Conservation (phyloP, 2,797 vertebrate species). For the Acanthornis magna region DNA sequence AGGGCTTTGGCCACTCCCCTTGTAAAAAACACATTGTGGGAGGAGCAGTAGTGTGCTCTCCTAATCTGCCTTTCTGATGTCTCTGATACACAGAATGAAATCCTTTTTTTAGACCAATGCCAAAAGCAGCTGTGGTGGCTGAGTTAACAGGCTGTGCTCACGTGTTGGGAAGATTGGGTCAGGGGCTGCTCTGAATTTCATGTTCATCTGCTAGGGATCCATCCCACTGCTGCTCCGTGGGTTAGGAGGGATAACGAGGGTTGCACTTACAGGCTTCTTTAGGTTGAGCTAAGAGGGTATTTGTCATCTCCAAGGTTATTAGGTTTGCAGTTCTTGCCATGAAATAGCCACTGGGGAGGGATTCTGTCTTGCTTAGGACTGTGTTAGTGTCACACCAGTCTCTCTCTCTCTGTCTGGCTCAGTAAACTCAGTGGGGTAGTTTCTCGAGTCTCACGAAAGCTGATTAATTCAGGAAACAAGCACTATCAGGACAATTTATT, state of each 20-base stretch:
- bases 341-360: neutral
- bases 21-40: rapidly evolving
- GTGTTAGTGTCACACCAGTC: neutral
- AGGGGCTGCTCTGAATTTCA: neutral
- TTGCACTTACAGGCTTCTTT: neutral
- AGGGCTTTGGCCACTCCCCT: neutral
- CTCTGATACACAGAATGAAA: neutral
- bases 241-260: neutral
- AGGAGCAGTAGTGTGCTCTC: neutral
- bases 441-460: neutral
- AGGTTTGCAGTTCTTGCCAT: neutral
- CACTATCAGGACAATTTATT: neutral
- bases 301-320: neutral
- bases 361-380: neutral
- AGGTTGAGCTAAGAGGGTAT: neutral
- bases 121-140: neutral
- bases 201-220: neutral
- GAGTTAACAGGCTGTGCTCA: neutral
- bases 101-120: neutral
- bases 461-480: neutral
- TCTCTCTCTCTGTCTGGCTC: neutral
- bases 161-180: neutral
- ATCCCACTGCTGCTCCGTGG: neutral
- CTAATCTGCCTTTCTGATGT: neutral
- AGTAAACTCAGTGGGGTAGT: neutral